phyloP scores from a whole-genome alignment of 2,888 invertebrate genomes.

The Melanostoma scalare region DNA sequence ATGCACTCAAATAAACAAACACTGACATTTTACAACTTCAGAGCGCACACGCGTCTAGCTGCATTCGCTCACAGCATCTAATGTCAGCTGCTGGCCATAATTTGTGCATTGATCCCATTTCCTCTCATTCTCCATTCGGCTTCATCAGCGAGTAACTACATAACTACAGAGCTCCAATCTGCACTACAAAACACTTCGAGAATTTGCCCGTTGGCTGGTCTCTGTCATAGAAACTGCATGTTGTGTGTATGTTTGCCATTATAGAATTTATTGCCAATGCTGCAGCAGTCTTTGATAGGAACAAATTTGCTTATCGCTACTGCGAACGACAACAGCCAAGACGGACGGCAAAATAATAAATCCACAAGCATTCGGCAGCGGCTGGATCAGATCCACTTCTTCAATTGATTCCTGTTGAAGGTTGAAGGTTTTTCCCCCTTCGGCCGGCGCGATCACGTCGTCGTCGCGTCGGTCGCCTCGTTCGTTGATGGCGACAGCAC shows the following conservation, averaged over 20 bases:
- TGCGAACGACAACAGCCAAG: conserved; percentile 18
- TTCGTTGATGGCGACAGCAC: neutral
- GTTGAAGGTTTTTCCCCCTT: conserved; percentile 12
- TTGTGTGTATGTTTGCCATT: conserved; percentile 25
- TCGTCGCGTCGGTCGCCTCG: too few relatives aligned
- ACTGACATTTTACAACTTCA: conserved; percentile 34
- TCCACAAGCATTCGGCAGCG: conserved; percentile 26
- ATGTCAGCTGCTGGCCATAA: conserved; percentile 43
- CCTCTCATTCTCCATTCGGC: conserved; percentile 15
- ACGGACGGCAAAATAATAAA: conserved; percentile 38
- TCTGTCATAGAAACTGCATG: conserved; percentile 30
- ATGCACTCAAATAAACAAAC: conserved; percentile 44
- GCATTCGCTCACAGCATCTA: conserved; percentile 24
- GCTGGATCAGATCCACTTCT: conserved; percentile 32
- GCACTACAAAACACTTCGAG: conserved; percentile 25
- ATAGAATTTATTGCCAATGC: conserved; percentile 57
- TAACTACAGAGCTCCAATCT: conserved; percentile 25
- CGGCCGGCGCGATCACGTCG: neutral
- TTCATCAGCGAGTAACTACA: conserved; percentile 2
- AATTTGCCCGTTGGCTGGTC: conserved; percentile 19
- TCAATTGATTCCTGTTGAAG: conserved; percentile 53
- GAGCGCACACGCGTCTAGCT: conserved; percentile 44
- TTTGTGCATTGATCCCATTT: conserved; percentile 61
- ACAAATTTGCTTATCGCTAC: conserved; percentile 70
- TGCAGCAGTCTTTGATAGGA: conserved; percentile 24